Percentiles rank a stretch among this genome's conserved stretches.
Evolutionary conservation across 2,888 invertebrate species (phyloP).

Genomic region (Noctua comes): DNA sequence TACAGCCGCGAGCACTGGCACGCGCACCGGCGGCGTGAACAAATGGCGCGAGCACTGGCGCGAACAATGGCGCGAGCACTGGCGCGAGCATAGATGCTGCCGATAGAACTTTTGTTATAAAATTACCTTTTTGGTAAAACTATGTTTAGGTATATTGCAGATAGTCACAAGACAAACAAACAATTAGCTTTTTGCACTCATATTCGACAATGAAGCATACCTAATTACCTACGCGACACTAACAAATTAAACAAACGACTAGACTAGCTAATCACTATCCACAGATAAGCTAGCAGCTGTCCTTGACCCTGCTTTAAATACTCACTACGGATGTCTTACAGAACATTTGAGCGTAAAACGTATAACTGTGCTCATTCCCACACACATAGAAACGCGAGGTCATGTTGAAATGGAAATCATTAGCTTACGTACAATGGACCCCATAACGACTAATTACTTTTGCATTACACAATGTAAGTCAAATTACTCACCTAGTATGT

Average conservation of each 20-base stretch:
- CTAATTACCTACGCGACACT: neutral
- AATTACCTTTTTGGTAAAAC: neutral
- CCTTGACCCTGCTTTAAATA: slow-evolving; percentile 64
- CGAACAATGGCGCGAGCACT: too few relatives aligned
- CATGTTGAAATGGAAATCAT: slow-evolving; percentile 77
- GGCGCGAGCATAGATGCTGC: neutral
- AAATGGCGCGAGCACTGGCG: too few relatives aligned
- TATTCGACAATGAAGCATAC: neutral
- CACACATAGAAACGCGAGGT: slow-evolving; percentile 71
- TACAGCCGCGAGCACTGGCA: too few relatives aligned
- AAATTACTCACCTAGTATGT: slow-evolving; percentile 46
- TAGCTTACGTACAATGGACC: slow-evolving; percentile 74
- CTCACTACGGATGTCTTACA: slow-evolving; percentile 49
- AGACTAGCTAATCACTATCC: neutral
- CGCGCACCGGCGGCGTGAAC: too few relatives aligned
- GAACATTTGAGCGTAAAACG: slow-evolving; percentile 59
- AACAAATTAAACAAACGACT: neutral
- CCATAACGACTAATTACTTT: slow-evolving; percentile 69
- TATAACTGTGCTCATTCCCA: slow-evolving; percentile 77
- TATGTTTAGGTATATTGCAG: neutral
- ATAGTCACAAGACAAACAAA: neutral
- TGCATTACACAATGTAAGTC: slow-evolving; percentile 68
- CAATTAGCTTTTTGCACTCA: neutral
- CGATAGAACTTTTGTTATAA: neutral
- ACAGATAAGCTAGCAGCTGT: neutral